Evolutionary conservation across 2,797 vertebrate species (phyloP).

Genomic region (Steatocranus sp.): DNA sequence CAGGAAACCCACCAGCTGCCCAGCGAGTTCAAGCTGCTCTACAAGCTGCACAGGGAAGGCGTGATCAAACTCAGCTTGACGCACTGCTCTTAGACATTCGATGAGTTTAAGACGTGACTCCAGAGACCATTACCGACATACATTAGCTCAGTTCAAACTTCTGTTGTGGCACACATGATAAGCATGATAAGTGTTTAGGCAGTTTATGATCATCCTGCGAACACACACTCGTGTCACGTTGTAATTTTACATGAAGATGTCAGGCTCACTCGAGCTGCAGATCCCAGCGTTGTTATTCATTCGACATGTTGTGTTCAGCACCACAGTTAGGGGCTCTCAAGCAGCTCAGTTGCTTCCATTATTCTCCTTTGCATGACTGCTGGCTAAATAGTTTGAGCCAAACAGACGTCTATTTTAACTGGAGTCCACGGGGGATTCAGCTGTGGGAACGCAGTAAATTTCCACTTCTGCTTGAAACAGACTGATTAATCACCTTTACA

Average conservation of each 20-base stretch:
- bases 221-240: slow-evolving; percentile 4
- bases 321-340: neutral
- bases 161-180: slow-evolving; percentile 31
- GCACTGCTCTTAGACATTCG: slow-evolving; percentile 83
- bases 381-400: slow-evolving; percentile 1
- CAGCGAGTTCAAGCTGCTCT: slow-evolving; percentile 95
- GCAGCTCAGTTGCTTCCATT: slow-evolving; percentile 39
- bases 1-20: slow-evolving; percentile 98
- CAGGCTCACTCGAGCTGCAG: neutral
- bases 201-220: slow-evolving; percentile 16
- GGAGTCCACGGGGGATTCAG: slow-evolving; percentile 7
- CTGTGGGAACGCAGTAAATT: slow-evolving; percentile 8
- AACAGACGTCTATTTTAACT: slow-evolving; percentile 10
- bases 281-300: slow-evolving; percentile 8
- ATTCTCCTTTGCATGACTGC: slow-evolving; percentile 47
- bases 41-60: slow-evolving; percentile 93
- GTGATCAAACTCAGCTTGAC: slow-evolving; percentile 91
- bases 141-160: slow-evolving; percentile 30
- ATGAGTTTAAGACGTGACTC: neutral
- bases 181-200: slow-evolving; percentile 53
- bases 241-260: slow-evolving; percentile 26
- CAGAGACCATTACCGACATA: slow-evolving; percentile 6
- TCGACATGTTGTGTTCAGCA: slow-evolving; percentile 16
- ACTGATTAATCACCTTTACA: slow-evolving; percentile 34
- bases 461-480: slow-evolving; percentile 27